Percentiles rank a stretch among this genome's conserved stretches.
Evolutionary conservation across 2,888 invertebrate genomes (phyloP).

Genomic region (Tiliacea aurago): DNA sequence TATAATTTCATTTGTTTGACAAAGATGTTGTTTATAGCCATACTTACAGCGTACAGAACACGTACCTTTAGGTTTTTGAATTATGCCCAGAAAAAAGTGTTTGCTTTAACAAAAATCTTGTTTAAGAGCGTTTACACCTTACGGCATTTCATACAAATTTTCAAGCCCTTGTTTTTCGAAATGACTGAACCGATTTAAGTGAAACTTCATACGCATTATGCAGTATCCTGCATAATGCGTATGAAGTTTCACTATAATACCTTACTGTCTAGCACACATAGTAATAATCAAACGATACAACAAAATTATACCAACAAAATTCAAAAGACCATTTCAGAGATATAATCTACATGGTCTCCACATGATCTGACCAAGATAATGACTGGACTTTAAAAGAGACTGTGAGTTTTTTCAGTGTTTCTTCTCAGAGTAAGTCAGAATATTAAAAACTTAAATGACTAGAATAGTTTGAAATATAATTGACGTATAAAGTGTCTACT

Average conservation of each 20-base stretch:
- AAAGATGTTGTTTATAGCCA: neutral
- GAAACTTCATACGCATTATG: too few species aligned
- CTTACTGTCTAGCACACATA: neutral
- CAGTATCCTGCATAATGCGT: too few species aligned
- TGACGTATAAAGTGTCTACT: too few species aligned
- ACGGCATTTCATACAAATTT: too few species aligned
- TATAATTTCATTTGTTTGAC: constrained; percentile 10
- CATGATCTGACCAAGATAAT: neutral
- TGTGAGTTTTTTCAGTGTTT: neutral
- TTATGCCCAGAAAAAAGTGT: too few species aligned
- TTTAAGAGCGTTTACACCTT: too few species aligned
- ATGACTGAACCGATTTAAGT: too few species aligned
- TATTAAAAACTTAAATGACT: too few species aligned
- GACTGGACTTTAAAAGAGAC: neutral
- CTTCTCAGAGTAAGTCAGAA: neutral
- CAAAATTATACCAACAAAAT: neutral
- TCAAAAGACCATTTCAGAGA: neutral
- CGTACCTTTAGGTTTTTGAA: neutral
- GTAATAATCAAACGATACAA: neutral
- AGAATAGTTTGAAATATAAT: neutral
- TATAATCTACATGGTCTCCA: neutral
- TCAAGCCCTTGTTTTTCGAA: too few species aligned
- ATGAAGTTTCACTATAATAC: too few species aligned
- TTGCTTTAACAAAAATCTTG: too few species aligned
- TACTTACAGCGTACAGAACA: neutral